A percentile compares a stretch with the other conserved stretches of the same genome.
Evolutionary conservation across 1,140 invertebrate species (phyloP).

Genomic region (Vanessa tameamea): DNA sequence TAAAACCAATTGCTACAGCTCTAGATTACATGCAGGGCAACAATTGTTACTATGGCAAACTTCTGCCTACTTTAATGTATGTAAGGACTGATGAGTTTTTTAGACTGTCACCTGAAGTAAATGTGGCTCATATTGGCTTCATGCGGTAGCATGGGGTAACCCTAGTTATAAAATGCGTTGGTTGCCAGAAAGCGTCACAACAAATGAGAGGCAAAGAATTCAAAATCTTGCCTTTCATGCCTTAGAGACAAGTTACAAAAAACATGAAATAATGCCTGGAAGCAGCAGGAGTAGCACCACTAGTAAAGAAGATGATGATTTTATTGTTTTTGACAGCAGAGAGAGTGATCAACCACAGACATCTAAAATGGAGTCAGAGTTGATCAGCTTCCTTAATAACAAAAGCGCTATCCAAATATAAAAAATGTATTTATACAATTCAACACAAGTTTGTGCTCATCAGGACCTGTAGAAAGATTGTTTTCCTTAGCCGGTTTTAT

Average conservation of each 20-base stretch:
- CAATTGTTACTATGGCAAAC: too few relatives aligned
- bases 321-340: slow-evolving; percentile 5
- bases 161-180: neutral
- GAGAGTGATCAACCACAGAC: slow-evolving; percentile 18
- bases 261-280: slow-evolving; percentile 15
- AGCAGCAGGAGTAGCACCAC: slow-evolving; percentile 2
- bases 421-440: slow-evolving; percentile 26
- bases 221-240: neutral
- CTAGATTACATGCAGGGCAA: neutral
- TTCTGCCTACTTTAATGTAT: neutral
- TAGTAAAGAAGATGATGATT: slow-evolving; percentile 3
- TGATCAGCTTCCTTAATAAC: slow-evolving; percentile 19
- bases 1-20: neutral
- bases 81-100: neutral
- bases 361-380: slow-evolving; percentile 18
- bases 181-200: neutral
- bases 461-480: slow-evolving; percentile 5
- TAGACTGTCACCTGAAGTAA: too few relatives aligned
- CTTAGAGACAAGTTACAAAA: slow-evolving; percentile 16
- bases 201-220: slow-evolving; percentile 14
- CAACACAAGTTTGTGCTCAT: slow-evolving; percentile 26
- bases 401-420: slow-evolving; percentile 22
- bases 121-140: neutral
- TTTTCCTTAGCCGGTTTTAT: slow-evolving; percentile 7
- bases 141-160: slow-evolving; percentile 2